Evolutionary conservation across 2,797 vertebrate genomes (phyloP), one percentile per base, ranked within the genome.

Genomic region (Hyperoplus immaculatus): DNA sequence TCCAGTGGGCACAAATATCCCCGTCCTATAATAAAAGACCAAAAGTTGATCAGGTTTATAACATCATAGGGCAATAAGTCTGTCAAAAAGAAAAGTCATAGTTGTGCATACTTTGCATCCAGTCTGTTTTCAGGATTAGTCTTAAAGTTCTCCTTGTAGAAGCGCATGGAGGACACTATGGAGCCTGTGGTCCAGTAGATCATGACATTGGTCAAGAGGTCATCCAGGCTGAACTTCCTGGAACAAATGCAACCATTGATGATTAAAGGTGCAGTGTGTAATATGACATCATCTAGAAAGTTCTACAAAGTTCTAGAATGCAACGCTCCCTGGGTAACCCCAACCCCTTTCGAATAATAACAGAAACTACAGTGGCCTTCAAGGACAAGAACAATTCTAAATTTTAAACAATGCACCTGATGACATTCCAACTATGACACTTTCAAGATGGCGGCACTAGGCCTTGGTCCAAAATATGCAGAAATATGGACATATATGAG

Each of bases 181-280:
- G 95, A 96, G 46, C 95, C 93, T 0, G 97, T 96, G 59, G 95
- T 95, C 97, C 97, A 98, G 78, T 98, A 98, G 91, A 98, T 97
- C 97, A 97, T 98, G 60, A 97, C 83, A 0, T 95, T 96, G 60
- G 96, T 97, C 81, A 98, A 86, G 57, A 97, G 96, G 10, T 98
- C 96, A 65, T 97, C 96, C 81, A 98, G 93, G 67, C 92, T 91
- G 88, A 93, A 97, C 86, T 97, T 97, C 77, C 97, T 97, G 75
- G 58, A 29, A 53, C 54, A 75, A 80, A 77, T 18, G 16, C 0
- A 65, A 36, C 9, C 10, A 73, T 62, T 72, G 46, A 21, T 11
- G 46, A 60, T 56, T 8, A n/a, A n/a, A n/a, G n/a, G n/a, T n/a
- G n/a, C n/a, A n/a, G n/a, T n/a, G n/a, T n/a, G n/a, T n/a, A n/a